A percentile compares a stretch with the other conserved stretches of the same genome.
These are phyloP conservation scores for Pteronura brasiliensis DNA, from an alignment of 2,113 vertebrate species.

Conservation along the genomic window DNA sequence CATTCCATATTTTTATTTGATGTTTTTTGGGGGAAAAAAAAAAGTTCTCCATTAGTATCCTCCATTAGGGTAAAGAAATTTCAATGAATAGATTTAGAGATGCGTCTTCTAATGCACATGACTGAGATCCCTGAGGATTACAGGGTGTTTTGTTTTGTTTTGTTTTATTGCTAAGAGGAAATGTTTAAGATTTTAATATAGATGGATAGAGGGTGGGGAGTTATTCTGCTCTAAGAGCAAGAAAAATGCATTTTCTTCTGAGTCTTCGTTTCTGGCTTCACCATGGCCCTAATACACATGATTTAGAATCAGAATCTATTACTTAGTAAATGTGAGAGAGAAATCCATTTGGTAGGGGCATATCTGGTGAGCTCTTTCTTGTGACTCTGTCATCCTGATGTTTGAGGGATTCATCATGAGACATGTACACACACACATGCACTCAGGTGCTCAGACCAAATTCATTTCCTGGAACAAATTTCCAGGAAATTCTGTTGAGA, in stretches of 20 bases:
- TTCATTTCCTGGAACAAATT: not conserved
- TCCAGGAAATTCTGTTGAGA: too few relatives aligned
- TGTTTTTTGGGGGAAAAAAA: not conserved
- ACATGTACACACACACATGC: fast-evolving
- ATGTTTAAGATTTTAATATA: conserved; percentile 56
- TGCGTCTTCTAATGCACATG: conserved; percentile 8
- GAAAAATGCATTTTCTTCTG: not conserved
- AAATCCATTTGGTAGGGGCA: not conserved
- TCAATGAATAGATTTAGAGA: conserved; percentile 17
- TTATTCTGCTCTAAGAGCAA: conserved; percentile 24
- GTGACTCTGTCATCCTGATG: not conserved
- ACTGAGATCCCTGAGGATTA: not conserved
- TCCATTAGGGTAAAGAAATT: conserved; percentile 40
- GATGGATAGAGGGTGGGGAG: not conserved
- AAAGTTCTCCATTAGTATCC: not conserved
- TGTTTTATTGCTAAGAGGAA: conserved; percentile 33
- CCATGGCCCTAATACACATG: not conserved
- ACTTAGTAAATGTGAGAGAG: not conserved
- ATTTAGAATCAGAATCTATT: not conserved
- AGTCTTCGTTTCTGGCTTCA: not conserved
- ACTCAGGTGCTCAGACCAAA: not conserved
- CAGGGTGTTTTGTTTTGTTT: not conserved
- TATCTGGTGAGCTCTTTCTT: not conserved
- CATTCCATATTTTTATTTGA: conserved; percentile 12
- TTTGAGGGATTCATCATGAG: not conserved